Evolutionary conservation across 2,888 invertebrate species (phyloP).

Genomic region (Tetheella fluctuosa): DNA sequence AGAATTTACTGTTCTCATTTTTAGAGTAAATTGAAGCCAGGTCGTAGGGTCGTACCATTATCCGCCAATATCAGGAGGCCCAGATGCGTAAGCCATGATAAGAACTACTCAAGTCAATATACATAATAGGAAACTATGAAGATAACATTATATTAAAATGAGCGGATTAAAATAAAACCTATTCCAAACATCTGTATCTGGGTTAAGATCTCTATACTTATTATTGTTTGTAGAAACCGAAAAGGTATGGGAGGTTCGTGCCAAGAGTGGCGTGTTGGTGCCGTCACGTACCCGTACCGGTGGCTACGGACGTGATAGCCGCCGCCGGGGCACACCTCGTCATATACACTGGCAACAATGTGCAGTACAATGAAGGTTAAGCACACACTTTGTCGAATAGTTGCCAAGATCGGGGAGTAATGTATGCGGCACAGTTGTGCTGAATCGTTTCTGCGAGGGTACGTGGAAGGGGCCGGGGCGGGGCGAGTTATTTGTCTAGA

Average conservation of each 20-base stretch:
- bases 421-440: constrained; percentile 19
- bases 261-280: constrained; percentile 26
- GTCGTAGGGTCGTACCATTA: too few relatives aligned
- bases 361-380: background rate
- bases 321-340: constrained; percentile 15
- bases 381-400: background rate
- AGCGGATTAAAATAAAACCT: background rate
- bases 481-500: constrained; percentile 47
- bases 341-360: background rate
- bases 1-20: too few relatives aligned
- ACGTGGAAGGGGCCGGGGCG: constrained; percentile 25
- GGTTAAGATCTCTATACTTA: constrained; percentile 26
- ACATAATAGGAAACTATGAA: background rate
- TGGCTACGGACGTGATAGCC: constrained; percentile 36
- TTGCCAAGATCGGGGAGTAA: constrained; percentile 20
- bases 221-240: constrained; percentile 26
- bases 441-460: background rate
- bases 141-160: background rate
- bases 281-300: constrained; percentile 30
- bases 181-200: constrained; percentile 18
- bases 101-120: too few relatives aligned
- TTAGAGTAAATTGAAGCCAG: too few relatives aligned
- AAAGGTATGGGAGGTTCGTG: constrained; percentile 32
- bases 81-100: too few relatives aligned
- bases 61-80: too few relatives aligned